Conservation (phyloP, 2,797 vertebrate genomes). For the Poliocrania exsul region DNA sequence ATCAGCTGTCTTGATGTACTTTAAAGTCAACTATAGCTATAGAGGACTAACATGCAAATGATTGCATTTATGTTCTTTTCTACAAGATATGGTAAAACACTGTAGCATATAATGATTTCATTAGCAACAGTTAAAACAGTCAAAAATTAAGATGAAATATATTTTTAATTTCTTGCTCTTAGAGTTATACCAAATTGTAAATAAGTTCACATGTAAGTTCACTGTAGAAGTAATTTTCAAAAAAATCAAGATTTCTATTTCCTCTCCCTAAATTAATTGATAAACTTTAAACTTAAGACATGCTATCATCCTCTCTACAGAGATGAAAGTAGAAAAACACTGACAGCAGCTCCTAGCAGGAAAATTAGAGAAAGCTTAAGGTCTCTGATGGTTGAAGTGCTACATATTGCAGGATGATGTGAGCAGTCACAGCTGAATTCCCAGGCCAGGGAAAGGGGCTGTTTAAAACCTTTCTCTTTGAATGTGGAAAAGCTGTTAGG, state of each 20-base stretch:
- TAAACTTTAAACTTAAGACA: constrained; percentile 1
- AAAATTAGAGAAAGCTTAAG: constrained; percentile 7
- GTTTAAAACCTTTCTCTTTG: not conserved
- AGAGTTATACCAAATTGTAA: not conserved
- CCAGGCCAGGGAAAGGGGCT: not conserved
- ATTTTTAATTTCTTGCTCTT: not conserved
- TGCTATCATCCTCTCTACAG: not conserved
- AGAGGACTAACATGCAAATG: not conserved
- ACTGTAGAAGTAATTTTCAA: not conserved
- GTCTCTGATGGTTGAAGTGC: not conserved
- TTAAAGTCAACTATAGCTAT: not conserved
- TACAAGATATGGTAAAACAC: not conserved
- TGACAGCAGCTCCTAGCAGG: not conserved
- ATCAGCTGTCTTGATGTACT: not conserved
- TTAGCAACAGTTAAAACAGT: not conserved
- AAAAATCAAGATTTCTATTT: not conserved
- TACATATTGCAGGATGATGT: not conserved
- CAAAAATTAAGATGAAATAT: not conserved
- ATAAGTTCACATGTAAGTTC: not conserved
- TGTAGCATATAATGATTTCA: not conserved
- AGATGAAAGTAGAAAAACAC: not conserved
- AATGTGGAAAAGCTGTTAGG: not conserved
- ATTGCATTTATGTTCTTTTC: not conserved
- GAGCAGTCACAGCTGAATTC: not conserved
- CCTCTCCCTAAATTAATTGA: not conserved